Conservation (phyloP, 2,888 invertebrate species). For the Drosophila paranaensis region DNA sequence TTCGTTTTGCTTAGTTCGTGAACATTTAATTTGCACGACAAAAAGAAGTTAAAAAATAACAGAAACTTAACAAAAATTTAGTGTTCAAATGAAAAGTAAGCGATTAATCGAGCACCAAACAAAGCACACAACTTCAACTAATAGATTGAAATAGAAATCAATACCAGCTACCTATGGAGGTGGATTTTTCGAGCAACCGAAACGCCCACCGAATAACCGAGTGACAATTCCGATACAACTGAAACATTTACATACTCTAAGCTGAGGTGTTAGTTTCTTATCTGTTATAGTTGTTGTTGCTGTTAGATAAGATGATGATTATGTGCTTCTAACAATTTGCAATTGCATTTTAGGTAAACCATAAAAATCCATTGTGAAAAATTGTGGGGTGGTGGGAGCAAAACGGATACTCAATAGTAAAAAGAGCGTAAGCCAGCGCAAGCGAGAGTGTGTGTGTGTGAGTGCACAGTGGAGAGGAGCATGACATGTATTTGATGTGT, state of each 20-base stretch:
- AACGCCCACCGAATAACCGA: conserved; percentile 50
- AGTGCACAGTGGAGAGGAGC: conserved; percentile 50
- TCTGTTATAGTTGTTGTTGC: conserved; percentile 17
- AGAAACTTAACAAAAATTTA: conserved; percentile 38
- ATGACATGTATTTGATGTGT: conserved; percentile 70
- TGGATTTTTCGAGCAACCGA: conserved; percentile 37
- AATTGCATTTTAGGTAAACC: conserved; percentile 71
- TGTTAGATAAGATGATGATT: conserved; percentile 7
- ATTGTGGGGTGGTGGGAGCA: conserved; percentile 81
- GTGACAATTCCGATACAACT: conserved; percentile 30
- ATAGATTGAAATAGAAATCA: conserved; percentile 35
- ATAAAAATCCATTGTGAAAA: conserved; percentile 80
- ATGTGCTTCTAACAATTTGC: conserved; percentile 37
- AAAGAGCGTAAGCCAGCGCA: conserved; percentile 57
- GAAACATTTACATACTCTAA: conserved; percentile 26
- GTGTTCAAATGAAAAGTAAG: conserved; percentile 61
- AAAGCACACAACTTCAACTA: conserved; percentile 1
- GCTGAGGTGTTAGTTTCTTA: conserved; percentile 15
- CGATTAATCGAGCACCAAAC: neutral
- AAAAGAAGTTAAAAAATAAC: conserved; percentile 51
- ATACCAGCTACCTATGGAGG: conserved; percentile 19
- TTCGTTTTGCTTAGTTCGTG: conserved; percentile 41
- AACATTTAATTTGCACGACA: conserved; percentile 53
- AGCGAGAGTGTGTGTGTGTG: conserved; percentile 52
- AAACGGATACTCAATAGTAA: conserved; percentile 77